These are phyloP conservation scores for Sebastes iracundus DNA, from an alignment of 2,797 vertebrate species.

Conservation along the genomic window DNA sequence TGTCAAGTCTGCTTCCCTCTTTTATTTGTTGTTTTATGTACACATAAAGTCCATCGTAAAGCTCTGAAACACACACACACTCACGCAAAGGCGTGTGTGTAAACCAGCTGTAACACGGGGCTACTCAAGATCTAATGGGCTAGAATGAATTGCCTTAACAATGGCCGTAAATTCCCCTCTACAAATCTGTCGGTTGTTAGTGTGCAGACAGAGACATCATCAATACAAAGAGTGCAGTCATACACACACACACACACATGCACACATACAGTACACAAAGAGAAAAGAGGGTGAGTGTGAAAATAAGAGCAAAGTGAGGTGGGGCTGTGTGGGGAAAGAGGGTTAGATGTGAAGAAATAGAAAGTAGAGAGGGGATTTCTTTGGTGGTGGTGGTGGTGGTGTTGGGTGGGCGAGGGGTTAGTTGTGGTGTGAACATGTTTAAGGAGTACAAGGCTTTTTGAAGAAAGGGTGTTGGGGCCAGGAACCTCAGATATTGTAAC, in stretches of 20 bases:
- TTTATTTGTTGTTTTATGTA: background rate
- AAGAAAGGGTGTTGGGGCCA: background rate
- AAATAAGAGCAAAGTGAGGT: constrained; percentile 15
- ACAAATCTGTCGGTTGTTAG: constrained; percentile 36
- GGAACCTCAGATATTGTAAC: constrained; percentile 33
- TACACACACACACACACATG: background rate
- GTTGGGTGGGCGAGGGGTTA: background rate
- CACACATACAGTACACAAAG: constrained; percentile 37
- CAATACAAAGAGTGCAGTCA: constrained; percentile 34
- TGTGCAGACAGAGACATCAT: constrained; percentile 36
- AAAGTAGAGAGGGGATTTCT: no score
- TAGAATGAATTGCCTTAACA: constrained; percentile 68
- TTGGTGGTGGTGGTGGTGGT: background rate
- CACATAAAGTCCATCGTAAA: constrained; percentile 32
- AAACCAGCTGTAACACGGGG: constrained; percentile 33
- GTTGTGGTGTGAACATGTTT: background rate
- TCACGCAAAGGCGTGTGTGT: constrained; percentile 4
- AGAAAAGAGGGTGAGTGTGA: constrained; percentile 5
- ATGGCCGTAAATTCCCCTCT: constrained; percentile 55
- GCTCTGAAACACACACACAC: constrained; percentile 21
- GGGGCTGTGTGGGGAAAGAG: background rate
- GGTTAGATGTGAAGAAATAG: background rate
- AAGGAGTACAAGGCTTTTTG: background rate
- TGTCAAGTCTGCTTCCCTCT: background rate
- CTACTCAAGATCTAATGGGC: constrained; percentile 68